Conservation (phyloP, 2,888 invertebrate genomes). For the Mesodorylaimus sp. region DNA sequence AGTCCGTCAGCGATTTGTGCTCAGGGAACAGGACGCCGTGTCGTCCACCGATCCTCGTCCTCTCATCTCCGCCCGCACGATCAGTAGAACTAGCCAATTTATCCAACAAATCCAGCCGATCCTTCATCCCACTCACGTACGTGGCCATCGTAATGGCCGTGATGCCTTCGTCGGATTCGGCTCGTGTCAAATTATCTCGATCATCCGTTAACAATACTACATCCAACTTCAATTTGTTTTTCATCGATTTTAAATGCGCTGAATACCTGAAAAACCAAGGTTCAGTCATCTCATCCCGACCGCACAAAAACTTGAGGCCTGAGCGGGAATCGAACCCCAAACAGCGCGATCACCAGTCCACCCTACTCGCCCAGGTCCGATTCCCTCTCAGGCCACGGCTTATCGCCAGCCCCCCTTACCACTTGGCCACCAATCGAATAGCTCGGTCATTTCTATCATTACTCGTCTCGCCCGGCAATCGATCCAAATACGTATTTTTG, state of each 20-base stretch:
- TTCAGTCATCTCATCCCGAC: too few relatives aligned
- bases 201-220: constrained; percentile 1
- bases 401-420: constrained; percentile 62
- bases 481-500: constrained; percentile 69
- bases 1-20: constrained; percentile 55
- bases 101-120: neutral
- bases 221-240: constrained; percentile 6
- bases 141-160: neutral
- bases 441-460: constrained; percentile 84
- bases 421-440: constrained; percentile 56
- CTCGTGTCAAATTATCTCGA: neutral
- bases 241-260: too few relatives aligned
- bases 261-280: too few relatives aligned
- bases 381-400: constrained; percentile 39
- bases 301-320: too few relatives aligned
- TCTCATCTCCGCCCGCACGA: neutral
- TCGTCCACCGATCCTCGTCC: neutral
- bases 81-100: neutral
- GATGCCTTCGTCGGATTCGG: neutral
- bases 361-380: constrained; percentile 8
- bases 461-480: constrained; percentile 52
- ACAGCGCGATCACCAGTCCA: too few relatives aligned
- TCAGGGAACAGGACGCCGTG: constrained; percentile 45
- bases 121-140: neutral
- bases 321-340: too few relatives aligned